Percentiles rank a stretch among this genome's conserved stretches.
Evolutionary conservation across 2,888 invertebrate genomes (phyloP).

Genomic region (Tenthredo livida): DNA sequence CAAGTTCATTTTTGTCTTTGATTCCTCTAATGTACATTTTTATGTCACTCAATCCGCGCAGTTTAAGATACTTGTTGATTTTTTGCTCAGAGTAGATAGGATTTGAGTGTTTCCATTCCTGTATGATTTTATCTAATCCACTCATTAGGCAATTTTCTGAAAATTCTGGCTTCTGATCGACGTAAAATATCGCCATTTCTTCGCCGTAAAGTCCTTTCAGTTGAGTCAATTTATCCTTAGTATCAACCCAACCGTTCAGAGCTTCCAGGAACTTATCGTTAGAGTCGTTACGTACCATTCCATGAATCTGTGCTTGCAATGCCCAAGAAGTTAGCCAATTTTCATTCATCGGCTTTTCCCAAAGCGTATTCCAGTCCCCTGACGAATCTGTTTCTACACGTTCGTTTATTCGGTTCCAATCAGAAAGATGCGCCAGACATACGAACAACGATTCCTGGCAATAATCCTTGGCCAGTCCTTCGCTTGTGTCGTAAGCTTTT

Average conservation of each 20-base stretch:
- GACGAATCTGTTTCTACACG: conserved; percentile 74
- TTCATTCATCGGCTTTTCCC: conserved; percentile 78
- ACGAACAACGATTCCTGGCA: conserved; percentile 80
- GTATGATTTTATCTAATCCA: conserved; percentile 77
- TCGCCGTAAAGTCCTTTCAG: conserved; percentile 81
- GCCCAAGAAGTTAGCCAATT: conserved; percentile 81
- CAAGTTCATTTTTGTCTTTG: conserved; percentile 58
- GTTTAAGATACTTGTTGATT: conserved; percentile 78
- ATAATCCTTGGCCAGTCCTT: conserved; percentile 73
- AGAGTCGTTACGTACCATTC: conserved; percentile 63
- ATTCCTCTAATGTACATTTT: conserved; percentile 71
- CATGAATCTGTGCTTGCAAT: conserved; percentile 80
- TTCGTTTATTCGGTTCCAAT: conserved; percentile 81
- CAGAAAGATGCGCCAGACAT: conserved; percentile 81
- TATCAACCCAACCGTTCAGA: conserved; percentile 75
- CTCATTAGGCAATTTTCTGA: conserved; percentile 79
- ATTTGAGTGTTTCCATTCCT: conserved; percentile 81
- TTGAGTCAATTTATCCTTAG: conserved; percentile 77
- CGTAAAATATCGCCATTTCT: conserved; percentile 80
- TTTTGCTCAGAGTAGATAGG: conserved; percentile 79
- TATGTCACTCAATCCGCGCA: conserved; percentile 81
- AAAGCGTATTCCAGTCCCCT: conserved; percentile 75
- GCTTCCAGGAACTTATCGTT: conserved; percentile 76
- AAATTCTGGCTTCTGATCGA: conserved; percentile 78
- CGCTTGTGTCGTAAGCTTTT: conserved; percentile 60